phyloP scores from a whole-genome alignment of 2,888 invertebrate species.

The Dermolepida albohirtum region DNA sequence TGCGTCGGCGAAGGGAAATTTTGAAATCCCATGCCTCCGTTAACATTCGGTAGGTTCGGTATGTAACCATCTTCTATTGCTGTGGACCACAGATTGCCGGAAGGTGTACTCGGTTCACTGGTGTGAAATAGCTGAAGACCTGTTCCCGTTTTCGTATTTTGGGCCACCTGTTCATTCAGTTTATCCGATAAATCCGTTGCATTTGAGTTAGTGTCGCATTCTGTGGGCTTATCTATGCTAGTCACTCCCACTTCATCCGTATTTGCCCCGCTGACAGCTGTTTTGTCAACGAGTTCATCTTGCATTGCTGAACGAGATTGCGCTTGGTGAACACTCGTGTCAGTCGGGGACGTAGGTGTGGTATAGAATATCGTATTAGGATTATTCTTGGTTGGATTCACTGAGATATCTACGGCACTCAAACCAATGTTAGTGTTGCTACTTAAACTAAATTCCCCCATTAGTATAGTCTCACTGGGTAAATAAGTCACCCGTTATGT shows the following conservation, averaged over 20 bases:
- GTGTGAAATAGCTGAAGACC: conserved; percentile 56
- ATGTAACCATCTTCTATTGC: conserved; percentile 63
- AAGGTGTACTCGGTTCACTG: conserved; percentile 58
- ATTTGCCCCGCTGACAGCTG: conserved; percentile 57
- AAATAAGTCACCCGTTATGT: conserved; percentile 55
- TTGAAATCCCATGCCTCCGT: conserved; percentile 62
- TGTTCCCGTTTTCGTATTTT: conserved; percentile 39
- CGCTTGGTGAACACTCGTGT: conserved; percentile 54
- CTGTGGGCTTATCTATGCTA: conserved; percentile 57
- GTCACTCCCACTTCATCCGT: conserved; percentile 53
- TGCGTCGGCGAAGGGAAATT: conserved; percentile 60
- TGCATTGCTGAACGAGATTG: conserved; percentile 63
- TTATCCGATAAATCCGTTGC: conserved; percentile 58
- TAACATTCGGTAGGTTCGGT: conserved; percentile 59
- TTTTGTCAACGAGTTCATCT: conserved; percentile 65
- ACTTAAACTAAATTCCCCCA: conserved; percentile 67
- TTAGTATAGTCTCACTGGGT: conserved; percentile 62
- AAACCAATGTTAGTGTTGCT: conserved; percentile 65
- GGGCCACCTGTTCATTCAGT: conserved; percentile 58
- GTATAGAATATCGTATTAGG: conserved; percentile 61
- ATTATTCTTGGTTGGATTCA: conserved; percentile 60
- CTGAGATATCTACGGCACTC: conserved; percentile 64
- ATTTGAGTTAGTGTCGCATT: conserved; percentile 55
- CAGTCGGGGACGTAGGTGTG: conserved; percentile 59
- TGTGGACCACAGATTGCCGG: conserved; percentile 63